Conservation (phyloP, 2,113 vertebrate genomes). For the Nanger granti region DNA sequence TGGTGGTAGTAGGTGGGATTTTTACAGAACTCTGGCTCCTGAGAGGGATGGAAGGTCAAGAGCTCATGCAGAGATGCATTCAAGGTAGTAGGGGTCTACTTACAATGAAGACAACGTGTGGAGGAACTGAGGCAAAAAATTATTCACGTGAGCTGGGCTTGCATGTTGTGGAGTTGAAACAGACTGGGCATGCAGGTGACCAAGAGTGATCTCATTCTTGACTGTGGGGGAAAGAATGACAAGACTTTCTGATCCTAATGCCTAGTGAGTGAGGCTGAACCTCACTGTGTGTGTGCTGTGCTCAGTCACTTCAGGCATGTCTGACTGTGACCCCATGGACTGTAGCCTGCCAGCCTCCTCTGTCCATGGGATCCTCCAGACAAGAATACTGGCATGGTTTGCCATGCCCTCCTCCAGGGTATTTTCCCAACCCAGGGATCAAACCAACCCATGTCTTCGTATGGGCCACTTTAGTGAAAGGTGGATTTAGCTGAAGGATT, state of each 20-base stretch:
- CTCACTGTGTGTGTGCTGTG: background rate
- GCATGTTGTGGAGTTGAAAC: background rate
- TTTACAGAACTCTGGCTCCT: background rate
- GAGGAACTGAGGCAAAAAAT: background rate
- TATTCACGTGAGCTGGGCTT: background rate
- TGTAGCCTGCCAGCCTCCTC: background rate
- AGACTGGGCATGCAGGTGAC: background rate
- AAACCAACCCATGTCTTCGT: background rate
- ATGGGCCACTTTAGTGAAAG: background rate
- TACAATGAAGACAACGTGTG: background rate
- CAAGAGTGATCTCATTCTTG: background rate
- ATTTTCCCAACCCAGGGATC: background rate
- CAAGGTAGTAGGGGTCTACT: background rate
- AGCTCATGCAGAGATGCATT: background rate
- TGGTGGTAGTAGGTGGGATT: background rate
- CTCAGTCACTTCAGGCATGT: background rate
- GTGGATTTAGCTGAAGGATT: background rate
- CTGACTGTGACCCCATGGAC: background rate
- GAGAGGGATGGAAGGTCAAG: background rate
- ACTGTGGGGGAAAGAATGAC: background rate
- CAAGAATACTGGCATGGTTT: background rate
- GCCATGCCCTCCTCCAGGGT: background rate
- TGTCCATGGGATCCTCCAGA: background rate
- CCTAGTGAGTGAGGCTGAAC: background rate
- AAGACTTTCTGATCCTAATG: background rate